Evolutionary conservation across 2,113 vertebrate genomes (phyloP).

Genomic region (Excalfactoria chinensis): DNA sequence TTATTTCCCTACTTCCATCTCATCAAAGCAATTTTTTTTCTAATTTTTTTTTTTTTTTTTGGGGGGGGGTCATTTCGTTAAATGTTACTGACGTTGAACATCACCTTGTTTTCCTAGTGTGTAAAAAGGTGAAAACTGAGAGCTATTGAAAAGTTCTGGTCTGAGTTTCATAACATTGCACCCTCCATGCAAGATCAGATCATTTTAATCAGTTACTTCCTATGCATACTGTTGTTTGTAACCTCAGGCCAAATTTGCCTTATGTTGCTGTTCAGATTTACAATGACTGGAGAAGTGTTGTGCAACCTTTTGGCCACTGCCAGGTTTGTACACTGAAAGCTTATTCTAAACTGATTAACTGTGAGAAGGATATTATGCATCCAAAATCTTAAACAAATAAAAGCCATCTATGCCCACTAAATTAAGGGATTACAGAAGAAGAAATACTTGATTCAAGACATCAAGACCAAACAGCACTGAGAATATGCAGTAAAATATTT

Average conservation of each 20-base stretch:
- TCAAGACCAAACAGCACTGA: neutral
- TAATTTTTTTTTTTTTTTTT: too few relatives aligned
- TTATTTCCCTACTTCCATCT: neutral
- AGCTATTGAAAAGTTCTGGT: neutral
- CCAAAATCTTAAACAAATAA: neutral
- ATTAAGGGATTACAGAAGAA: neutral
- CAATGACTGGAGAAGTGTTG: neutral
- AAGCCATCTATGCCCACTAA: neutral
- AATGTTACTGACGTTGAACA: neutral
- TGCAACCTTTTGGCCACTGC: neutral
- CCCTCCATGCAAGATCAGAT: neutral
- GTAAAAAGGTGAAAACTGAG: neutral
- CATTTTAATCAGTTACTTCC: neutral
- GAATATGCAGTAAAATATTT: slow-evolving; percentile 4
- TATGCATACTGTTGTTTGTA: neutral
- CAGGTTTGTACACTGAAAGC: neutral
- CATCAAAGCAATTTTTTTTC: neutral
- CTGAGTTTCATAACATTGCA: neutral
- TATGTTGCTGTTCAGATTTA: neutral
- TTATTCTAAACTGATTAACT: slow-evolving; percentile 6
- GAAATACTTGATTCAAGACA: neutral
- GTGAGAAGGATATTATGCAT: neutral
- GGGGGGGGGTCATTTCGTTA: neutral
- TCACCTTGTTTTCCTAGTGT: neutral
- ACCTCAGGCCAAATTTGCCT: neutral